phyloP scores from a whole-genome alignment of 1,140 invertebrate genomes.

The Ptiloglossa arizonensis region DNA sequence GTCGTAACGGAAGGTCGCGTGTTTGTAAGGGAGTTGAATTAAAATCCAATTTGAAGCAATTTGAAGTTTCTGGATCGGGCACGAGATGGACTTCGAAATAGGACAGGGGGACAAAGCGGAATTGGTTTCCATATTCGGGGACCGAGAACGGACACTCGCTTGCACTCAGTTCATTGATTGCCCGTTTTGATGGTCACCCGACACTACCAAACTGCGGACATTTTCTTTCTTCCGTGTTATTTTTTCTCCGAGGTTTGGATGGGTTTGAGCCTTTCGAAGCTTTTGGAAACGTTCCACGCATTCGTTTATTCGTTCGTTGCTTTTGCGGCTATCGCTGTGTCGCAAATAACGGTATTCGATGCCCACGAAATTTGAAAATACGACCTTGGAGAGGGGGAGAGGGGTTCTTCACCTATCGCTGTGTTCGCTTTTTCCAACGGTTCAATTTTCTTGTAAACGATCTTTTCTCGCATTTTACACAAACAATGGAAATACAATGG shows the following conservation, averaged over 20 bases:
- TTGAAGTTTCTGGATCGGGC: conserved; percentile 39
- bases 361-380: too few relatives aligned
- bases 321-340: too few relatives aligned
- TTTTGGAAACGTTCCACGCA: not conserved
- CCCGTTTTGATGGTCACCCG: conserved; percentile 6
- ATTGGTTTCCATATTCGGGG: conserved; percentile 45
- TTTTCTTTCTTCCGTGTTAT: not conserved
- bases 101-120: not conserved
- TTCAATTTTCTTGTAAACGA: too few relatives aligned
- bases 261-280: not conserved
- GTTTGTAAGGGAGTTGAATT: conserved; percentile 58
- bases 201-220: not conserved
- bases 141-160: not conserved
- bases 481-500: too few relatives aligned
- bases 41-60: conserved; percentile 62
- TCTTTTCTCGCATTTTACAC: too few relatives aligned
- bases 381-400: too few relatives aligned
- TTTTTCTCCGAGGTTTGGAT: not conserved
- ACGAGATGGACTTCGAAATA: not conserved
- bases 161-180: not conserved
- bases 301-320: not conserved
- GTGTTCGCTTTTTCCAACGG: too few relatives aligned
- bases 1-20: conserved; percentile 12
- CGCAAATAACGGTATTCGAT: too few relatives aligned
- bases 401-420: too few relatives aligned